phyloP scores from a whole-genome alignment of 2,797 vertebrate species.

The Carapus acus region DNA sequence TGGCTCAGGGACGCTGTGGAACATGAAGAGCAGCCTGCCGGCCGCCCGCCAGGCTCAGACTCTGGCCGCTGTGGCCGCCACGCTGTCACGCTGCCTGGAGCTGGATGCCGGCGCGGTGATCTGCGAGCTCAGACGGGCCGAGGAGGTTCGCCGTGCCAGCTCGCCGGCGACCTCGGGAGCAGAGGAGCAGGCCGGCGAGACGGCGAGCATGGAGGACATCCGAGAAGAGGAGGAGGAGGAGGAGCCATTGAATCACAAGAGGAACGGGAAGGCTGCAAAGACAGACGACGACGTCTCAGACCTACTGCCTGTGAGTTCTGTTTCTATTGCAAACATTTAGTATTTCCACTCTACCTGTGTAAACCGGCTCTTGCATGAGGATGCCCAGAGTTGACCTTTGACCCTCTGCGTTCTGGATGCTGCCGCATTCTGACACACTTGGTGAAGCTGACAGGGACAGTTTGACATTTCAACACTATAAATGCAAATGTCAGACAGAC shows the following conservation, averaged over 20 bases:
- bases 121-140: slow-evolving; percentile 75
- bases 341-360: not conserved
- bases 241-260: slow-evolving; percentile 66
- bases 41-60: slow-evolving; percentile 79
- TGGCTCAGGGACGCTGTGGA: slow-evolving; percentile 85
- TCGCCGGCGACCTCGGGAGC: slow-evolving; percentile 30
- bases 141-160: slow-evolving; percentile 58
- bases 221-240: slow-evolving; percentile 68
- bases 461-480: slow-evolving; percentile 11
- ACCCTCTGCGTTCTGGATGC: too few species aligned
- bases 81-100: slow-evolving; percentile 79
- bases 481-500: not conserved
- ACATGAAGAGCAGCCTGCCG: slow-evolving; percentile 82
- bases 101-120: slow-evolving; percentile 74
- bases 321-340: not conserved
- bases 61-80: slow-evolving; percentile 78
- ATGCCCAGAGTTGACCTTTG: not conserved
- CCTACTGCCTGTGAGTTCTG: slow-evolving; percentile 84
- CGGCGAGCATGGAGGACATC: slow-evolving; percentile 38
- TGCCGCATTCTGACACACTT: too few species aligned
- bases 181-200: slow-evolving; percentile 34
- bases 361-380: too few species aligned
- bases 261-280: slow-evolving; percentile 58
- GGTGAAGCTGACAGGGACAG: too few species aligned
- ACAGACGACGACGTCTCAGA: slow-evolving; percentile 78